Evolutionary conservation across 2,113 vertebrate species (phyloP), one percentile per base, ranked within the genome.

Genomic region (Hassar affinis): DNA sequence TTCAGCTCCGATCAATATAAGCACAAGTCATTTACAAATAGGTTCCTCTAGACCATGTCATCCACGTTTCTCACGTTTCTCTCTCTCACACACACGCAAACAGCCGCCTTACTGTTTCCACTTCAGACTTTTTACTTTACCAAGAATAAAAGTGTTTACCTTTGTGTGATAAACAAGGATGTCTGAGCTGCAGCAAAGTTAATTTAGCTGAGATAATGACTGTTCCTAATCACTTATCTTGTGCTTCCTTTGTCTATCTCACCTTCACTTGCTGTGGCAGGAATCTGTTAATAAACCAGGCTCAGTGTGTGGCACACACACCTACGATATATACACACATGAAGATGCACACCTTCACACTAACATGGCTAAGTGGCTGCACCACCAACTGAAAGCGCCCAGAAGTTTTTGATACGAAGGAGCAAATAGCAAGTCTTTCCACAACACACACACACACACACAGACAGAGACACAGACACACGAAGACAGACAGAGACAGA

Each of bases 1-100:
- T 51, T 75, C 69, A 27, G 78, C 20, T 80, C 49, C 49, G 38
- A 86, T 86, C 78, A 25, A 30, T 57, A 61, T 69, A 54, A 80
- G 47, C 78, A 61, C 57, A 4, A 54, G 57, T 54, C 42, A 56
- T 35, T 79, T 56, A 33, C 38, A 52, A 82, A 75, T 33, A 11
- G 49, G 25, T 12, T 47, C 59, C 15, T 45, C 51, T n/a, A 51
- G 54, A 49, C 51, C 17, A n/a, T 30, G 10, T 20, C 14, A 30
- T 45, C 35, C 82, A 25, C 0, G 30, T 49, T 22, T 1, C 57
- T 11, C 57, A 38, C 49, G 69, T n/a, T n/a, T n/a, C n/a, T n/a
- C n/a, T n/a, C 61, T 54, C 30, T 25, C 49, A 54, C 59, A 27
- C 59, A 38, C 47, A 80, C 59, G 52, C 6, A 27, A 30, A 56